phyloP scores from a whole-genome alignment of 1,140 invertebrate genomes.

The Ptiloglossa arizonensis region DNA sequence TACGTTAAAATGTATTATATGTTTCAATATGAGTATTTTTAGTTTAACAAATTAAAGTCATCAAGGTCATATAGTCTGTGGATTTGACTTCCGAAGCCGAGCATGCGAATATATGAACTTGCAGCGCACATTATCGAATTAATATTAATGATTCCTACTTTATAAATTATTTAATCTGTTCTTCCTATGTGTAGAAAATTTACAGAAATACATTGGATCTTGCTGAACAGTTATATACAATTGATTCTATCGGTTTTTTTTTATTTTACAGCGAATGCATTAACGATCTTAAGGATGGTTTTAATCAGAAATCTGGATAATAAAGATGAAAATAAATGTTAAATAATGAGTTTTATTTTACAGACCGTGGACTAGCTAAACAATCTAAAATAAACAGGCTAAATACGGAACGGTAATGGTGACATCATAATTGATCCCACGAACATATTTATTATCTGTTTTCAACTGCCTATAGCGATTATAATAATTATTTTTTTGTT shows the following conservation, averaged over 20 bases:
- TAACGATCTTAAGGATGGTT: neutral
- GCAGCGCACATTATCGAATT: neutral
- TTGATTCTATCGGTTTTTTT: conserved; percentile 12
- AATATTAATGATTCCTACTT: conserved; percentile 17
- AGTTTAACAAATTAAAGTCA: conserved; percentile 38
- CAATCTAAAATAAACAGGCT: neutral
- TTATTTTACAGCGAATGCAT: conserved; percentile 13
- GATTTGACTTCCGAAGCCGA: conserved; percentile 17
- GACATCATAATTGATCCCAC: neutral
- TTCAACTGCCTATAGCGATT: conserved; percentile 52
- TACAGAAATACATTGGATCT: conserved; percentile 13
- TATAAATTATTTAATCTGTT: conserved; percentile 11
- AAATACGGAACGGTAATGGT: neutral
- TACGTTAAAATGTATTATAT: conserved; percentile 53
- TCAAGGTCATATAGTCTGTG: neutral
- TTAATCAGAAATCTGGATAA: neutral
- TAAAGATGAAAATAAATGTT: neutral
- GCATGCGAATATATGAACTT: conserved; percentile 17
- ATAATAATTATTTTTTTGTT: conserved; percentile 40
- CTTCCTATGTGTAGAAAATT: conserved; percentile 2
- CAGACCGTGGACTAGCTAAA: conserved; percentile 6
- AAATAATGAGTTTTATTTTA: conserved; percentile 36
- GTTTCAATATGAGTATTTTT: conserved; percentile 57
- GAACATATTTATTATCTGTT: conserved; percentile 39
- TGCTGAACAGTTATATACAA: neutral